Evolutionary conservation across 2,113 vertebrate species (phyloP).

Genomic region (Poicephalus meyeri): DNA sequence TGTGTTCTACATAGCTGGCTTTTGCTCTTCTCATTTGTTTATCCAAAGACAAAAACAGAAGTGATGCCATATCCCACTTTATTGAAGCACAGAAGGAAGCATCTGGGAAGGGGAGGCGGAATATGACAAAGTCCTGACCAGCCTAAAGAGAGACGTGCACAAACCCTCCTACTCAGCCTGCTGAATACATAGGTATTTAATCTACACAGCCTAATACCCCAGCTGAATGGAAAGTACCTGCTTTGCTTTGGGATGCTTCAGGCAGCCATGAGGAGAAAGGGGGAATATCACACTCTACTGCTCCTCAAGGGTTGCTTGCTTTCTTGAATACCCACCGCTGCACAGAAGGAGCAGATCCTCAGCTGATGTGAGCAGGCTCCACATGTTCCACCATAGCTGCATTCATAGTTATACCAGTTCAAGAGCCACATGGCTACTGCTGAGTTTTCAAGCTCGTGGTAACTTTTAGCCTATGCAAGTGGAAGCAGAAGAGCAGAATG

Average conservation of each 20-base stretch:
- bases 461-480: neutral
- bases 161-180: neutral
- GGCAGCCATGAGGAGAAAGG: neutral
- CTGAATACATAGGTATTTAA: neutral
- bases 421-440: neutral
- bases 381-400: neutral
- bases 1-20: neutral
- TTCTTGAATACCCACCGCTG: neutral
- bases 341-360: neutral
- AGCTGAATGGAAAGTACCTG: neutral
- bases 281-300: neutral
- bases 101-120: neutral
- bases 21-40: slow-evolving; percentile 15
- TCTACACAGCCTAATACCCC: neutral
- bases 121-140: neutral
- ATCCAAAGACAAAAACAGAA: slow-evolving; percentile 26
- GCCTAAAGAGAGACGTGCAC: neutral
- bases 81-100: neutral
- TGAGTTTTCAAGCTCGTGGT: neutral
- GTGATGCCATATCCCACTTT: neutral
- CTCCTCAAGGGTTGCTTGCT: neutral
- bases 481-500: neutral
- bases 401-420: neutral
- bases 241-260: neutral
- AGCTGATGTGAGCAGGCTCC: neutral